Evolutionary conservation across 1,140 invertebrate genomes (phyloP).

Genomic region (Nomia melanderi): DNA sequence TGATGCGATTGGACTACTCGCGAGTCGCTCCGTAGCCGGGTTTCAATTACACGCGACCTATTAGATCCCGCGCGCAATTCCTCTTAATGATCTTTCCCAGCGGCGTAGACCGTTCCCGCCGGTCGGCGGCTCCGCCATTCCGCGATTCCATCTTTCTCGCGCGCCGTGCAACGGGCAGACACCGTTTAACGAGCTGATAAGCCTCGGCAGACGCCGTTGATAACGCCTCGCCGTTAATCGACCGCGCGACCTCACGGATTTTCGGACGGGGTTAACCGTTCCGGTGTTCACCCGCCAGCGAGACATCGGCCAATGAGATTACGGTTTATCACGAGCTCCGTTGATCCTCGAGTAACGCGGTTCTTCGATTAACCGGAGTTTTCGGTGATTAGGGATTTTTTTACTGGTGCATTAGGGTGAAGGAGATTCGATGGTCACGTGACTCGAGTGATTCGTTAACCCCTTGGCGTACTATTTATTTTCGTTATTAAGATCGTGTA

Average conservation of each 20-base stretch:
- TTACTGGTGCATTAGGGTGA: no score
- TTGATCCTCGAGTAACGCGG: no score
- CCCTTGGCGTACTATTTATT: no score
- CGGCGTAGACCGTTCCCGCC: neutral
- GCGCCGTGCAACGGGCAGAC: neutral
- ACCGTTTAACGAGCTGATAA: neutral
- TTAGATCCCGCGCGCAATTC: neutral
- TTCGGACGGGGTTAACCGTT: neutral
- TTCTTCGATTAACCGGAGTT: no score
- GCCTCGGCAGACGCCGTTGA: neutral
- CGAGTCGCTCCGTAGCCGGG: neutral
- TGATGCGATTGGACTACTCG: neutral
- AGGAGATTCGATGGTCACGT: no score
- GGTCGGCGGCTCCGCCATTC: no score
- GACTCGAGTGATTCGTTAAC: no score
- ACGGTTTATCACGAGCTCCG: no score
- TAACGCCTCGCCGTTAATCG: neutral
- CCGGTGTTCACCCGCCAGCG: no score
- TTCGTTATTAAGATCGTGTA: no score
- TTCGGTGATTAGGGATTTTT: no score
- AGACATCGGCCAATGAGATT: no score
- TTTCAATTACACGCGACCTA: neutral
- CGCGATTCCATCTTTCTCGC: slow-evolving; percentile 1
- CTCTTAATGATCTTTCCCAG: neutral
- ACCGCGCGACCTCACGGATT: neutral